These are phyloP conservation scores for Dolichotis patagonum DNA, from an alignment of 2,113 vertebrate genomes.

Conservation along the genomic window DNA sequence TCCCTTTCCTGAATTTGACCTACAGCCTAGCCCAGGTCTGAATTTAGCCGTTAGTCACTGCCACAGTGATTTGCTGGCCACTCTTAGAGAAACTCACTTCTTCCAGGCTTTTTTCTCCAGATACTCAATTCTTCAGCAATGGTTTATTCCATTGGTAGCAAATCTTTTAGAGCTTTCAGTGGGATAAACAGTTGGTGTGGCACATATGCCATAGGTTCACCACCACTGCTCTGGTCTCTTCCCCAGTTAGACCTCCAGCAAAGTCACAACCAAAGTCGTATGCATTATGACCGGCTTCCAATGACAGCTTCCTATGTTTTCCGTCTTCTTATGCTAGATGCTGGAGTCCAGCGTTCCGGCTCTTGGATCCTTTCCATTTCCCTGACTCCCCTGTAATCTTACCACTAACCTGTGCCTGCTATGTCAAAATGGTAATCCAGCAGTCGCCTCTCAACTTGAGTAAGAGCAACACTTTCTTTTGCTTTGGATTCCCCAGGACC, in stretches of 20 bases:
- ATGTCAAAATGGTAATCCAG: neutral
- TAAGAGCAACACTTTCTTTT: neutral
- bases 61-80: neutral
- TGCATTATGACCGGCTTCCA: neutral
- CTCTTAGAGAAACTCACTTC: neutral
- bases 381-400: neutral
- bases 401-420: neutral
- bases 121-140: neutral
- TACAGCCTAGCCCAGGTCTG: neutral
- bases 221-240: neutral
- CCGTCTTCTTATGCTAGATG: neutral
- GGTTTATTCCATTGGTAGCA: neutral
- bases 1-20: neutral
- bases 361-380: neutral
- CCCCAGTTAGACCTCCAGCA: neutral
- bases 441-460: neutral
- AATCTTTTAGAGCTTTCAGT: neutral
- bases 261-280: neutral
- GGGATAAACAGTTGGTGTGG: neutral
- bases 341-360: neutral
- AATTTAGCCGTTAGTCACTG: neutral
- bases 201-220: neutral
- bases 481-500: neutral
- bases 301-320: neutral
- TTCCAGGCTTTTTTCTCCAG: neutral